These are phyloP conservation scores for Oegoconia quadripuncta DNA, from an alignment of 2,888 invertebrate species.

Conservation along the genomic window DNA sequence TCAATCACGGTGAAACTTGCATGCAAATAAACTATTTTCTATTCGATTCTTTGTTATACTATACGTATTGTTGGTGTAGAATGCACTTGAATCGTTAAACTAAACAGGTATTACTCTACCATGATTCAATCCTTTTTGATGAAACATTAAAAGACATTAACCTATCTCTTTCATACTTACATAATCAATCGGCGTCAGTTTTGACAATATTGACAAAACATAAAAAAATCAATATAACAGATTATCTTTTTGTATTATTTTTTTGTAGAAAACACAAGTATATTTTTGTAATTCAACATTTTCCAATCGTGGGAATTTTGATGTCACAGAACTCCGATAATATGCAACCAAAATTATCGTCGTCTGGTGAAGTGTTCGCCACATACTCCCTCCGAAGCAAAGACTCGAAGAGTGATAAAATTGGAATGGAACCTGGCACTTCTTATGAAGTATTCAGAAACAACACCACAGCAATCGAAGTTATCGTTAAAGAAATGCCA, in stretches of 20 bases:
- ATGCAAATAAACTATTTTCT: no score
- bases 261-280: conserved; percentile 27
- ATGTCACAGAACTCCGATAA: neutral
- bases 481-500: conserved; percentile 55
- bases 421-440: conserved; percentile 28
- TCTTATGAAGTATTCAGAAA: conserved; percentile 58
- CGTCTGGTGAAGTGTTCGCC: conserved; percentile 27
- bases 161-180: neutral
- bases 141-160: no score
- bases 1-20: no score
- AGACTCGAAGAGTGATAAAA: conserved; percentile 13
- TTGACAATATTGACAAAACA: neutral
- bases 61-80: no score
- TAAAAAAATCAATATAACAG: neutral
- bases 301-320: neutral
- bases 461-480: conserved; percentile 59
- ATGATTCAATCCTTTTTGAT: no score
- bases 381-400: conserved; percentile 14
- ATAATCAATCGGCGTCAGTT: no score
- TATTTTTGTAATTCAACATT: conserved; percentile 15
- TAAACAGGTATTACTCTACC: no score
- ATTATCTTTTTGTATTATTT: conserved; percentile 8
- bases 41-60: no score
- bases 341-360: conserved; percentile 21
- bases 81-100: no score